Evolutionary conservation across 2,113 vertebrate species (phyloP).

Genomic region (Petrocephalus zakoni): DNA sequence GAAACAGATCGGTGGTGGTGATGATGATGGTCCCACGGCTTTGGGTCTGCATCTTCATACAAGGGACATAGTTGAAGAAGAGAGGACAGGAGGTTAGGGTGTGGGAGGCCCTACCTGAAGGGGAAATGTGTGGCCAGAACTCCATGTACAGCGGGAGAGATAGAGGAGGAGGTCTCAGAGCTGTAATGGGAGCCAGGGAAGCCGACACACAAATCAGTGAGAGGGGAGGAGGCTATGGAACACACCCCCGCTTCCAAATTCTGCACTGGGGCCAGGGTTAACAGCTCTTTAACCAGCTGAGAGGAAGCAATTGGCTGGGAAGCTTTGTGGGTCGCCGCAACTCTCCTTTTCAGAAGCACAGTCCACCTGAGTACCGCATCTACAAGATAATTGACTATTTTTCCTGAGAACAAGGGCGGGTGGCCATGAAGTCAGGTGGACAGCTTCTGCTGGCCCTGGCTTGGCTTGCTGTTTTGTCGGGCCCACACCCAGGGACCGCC

Average conservation of each 20-base stretch:
- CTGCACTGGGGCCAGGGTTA: not conserved
- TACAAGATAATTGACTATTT: not conserved
- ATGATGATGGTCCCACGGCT: not conserved
- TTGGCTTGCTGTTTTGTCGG: conserved; percentile 42
- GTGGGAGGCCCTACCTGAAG: not conserved
- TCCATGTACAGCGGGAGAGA: not conserved
- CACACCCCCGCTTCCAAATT: not conserved
- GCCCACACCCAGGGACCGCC: conserved; percentile 45
- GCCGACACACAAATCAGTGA: not conserved
- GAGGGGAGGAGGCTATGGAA: not conserved
- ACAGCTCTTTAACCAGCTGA: not conserved
- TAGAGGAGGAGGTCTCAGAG: not conserved
- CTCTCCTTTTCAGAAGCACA: not conserved
- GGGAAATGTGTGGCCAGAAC: not conserved
- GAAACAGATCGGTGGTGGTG: not conserved
- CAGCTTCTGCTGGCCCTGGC: conserved; percentile 49
- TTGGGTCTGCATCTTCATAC: not conserved
- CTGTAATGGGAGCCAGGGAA: not conserved
- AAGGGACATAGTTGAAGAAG: not conserved
- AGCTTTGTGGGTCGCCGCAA: not conserved
- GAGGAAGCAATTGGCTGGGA: not conserved
- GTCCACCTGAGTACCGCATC: not conserved
- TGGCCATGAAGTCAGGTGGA: conserved; percentile 37
- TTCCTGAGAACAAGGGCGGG: not conserved
- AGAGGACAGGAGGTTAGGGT: not conserved